A percentile compares a stretch with the other conserved stretches of the same genome.
Evolutionary conservation across 2,888 invertebrate genomes (phyloP).

Genomic region (Apodemia hepburni): DNA sequence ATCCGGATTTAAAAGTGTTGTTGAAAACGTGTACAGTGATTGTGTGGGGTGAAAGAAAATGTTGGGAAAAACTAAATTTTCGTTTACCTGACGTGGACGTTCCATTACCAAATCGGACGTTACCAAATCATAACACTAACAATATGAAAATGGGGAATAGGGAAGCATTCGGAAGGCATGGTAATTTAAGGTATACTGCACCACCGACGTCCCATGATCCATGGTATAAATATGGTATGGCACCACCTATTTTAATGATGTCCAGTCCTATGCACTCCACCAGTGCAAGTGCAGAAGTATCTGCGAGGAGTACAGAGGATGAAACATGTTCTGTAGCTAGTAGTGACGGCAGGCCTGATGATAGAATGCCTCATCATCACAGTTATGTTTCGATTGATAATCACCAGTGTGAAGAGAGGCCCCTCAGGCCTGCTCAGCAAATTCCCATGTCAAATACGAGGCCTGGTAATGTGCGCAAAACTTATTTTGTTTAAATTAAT

Average conservation of each 20-base stretch:
- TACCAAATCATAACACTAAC: slow-evolving; percentile 63
- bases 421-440: slow-evolving; percentile 70
- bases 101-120: slow-evolving; percentile 79
- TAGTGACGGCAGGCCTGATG: slow-evolving; percentile 78
- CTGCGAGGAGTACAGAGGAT: slow-evolving; percentile 81
- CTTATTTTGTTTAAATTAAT: slow-evolving; percentile 68
- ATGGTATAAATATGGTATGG: slow-evolving; percentile 77
- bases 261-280: slow-evolving; percentile 83
- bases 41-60: slow-evolving; percentile 90
- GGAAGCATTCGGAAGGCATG: slow-evolving; percentile 71
- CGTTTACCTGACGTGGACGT: slow-evolving; percentile 89
- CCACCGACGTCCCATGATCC: slow-evolving; percentile 76
- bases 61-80: slow-evolving; percentile 93
- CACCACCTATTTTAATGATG: slow-evolving; percentile 76
- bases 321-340: slow-evolving; percentile 81
- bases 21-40: slow-evolving; percentile 87
- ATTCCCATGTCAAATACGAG: slow-evolving; percentile 71
- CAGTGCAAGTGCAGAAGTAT: slow-evolving; percentile 80
- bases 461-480: slow-evolving; percentile 68
- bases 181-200: slow-evolving; percentile 74
- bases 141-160: slow-evolving; percentile 70
- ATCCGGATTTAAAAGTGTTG: slow-evolving; percentile 85
- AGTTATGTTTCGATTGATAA: slow-evolving; percentile 80
- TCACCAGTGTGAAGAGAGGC: slow-evolving; percentile 73
- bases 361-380: slow-evolving; percentile 76